Conservation (phyloP, 2,797 vertebrate species). For the Enteromius radiatus region DNA sequence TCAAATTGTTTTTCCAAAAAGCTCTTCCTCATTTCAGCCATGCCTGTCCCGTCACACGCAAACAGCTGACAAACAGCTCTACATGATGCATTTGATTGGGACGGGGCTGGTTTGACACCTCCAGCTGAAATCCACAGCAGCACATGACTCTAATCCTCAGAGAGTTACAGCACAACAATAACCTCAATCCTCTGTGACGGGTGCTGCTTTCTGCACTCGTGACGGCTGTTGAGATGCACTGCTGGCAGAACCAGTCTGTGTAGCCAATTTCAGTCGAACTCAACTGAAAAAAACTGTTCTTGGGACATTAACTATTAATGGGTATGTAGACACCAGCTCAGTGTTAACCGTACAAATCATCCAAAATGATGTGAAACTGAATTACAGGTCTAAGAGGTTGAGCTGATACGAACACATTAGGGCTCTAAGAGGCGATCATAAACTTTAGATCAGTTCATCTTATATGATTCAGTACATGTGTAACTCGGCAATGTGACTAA, state of each 20-base stretch:
- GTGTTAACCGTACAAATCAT: background rate
- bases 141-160: constrained; percentile 23
- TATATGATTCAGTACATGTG: background rate
- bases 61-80: background rate
- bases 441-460: background rate
- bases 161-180: background rate
- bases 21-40: background rate
- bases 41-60: background rate
- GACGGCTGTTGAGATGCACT: constrained; percentile 30
- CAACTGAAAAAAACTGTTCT: background rate
- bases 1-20: background rate
- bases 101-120: background rate
- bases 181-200: background rate
- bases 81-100: background rate
- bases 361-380: background rate
- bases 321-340: background rate
- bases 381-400: background rate
- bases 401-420: background rate
- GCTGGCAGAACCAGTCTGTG: background rate
- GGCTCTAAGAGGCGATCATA: background rate
- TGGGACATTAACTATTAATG: background rate
- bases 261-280: background rate
- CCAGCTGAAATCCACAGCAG: constrained; percentile 23
- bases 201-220: constrained; percentile 20
- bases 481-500: background rate